phyloP scores from a whole-genome alignment of 2,113 vertebrate species.

The Oncorhynchus mykiss region DNA sequence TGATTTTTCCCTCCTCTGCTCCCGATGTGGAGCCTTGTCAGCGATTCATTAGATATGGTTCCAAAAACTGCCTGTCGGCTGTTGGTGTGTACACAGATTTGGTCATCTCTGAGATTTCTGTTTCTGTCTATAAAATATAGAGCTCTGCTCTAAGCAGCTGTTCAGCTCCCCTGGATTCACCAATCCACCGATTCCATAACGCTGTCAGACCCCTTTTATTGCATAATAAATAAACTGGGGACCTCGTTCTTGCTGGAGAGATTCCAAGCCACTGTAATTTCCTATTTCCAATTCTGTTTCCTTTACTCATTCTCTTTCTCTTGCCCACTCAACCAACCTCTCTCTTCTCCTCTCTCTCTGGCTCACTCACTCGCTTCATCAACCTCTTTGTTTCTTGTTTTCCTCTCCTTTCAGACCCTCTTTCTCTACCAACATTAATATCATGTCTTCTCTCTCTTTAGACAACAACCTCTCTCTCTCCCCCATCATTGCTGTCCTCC shows the following conservation, averaged over 20 bases:
- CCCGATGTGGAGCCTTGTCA: not conserved
- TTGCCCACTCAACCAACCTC: not conserved
- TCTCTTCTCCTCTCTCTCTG: not conserved
- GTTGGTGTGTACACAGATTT: not conserved
- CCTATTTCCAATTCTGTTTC: too few species aligned
- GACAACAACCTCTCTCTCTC: not conserved
- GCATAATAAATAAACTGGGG: not conserved
- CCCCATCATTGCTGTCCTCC: not conserved
- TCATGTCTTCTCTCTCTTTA: slow-evolving; percentile 5
- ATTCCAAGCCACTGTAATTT: not conserved
- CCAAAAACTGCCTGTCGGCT: not conserved
- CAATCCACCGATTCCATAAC: not conserved
- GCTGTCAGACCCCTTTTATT: not conserved
- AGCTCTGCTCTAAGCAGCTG: not conserved
- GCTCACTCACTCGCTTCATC: not conserved
- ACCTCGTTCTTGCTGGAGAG: not conserved
- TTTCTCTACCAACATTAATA: not conserved
- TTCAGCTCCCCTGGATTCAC: not conserved
- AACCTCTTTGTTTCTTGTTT: not conserved
- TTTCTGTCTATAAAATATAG: not conserved
- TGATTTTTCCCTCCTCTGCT: not conserved
- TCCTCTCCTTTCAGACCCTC: not conserved
- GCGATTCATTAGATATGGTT: not conserved
- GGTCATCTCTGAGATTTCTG: not conserved
- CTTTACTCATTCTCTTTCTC: not conserved